Conservation (phyloP, 2,888 invertebrate genomes). For the Cynaeus angustus region DNA sequence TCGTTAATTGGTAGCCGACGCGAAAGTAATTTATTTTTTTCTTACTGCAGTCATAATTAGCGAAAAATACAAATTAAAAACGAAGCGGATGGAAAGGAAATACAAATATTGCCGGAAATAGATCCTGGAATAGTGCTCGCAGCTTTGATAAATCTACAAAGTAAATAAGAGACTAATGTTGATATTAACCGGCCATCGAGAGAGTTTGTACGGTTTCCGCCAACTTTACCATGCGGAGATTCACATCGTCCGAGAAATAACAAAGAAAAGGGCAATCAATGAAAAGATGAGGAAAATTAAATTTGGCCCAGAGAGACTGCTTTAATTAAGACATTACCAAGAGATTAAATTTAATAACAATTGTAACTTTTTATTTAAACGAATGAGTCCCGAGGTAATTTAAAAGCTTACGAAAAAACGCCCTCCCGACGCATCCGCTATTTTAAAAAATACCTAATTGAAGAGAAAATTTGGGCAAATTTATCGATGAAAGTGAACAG, state of each 20-base stretch:
- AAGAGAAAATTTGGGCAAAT: neutral
- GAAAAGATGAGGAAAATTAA: neutral
- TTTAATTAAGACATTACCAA: no score
- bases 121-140: conserved; percentile 26
- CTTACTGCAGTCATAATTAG: conserved; percentile 8
- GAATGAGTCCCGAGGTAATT: no score
- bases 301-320: no score
- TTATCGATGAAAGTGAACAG: neutral
- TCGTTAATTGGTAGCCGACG: conserved; percentile 28
- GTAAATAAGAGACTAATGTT: conserved; percentile 28
- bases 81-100: neutral
- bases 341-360: no score
- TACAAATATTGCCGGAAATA: conserved; percentile 30
- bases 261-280: neutral
- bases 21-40: conserved; percentile 25
- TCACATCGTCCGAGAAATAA: neutral
- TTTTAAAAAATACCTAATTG: no score
- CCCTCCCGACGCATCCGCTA: no score
- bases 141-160: conserved; percentile 17
- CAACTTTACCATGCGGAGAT: neutral
- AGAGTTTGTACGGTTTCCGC: conserved; percentile 23
- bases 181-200: conserved; percentile 32
- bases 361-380: no score
- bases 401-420: no score
- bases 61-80: conserved; percentile 25